phyloP scores from a whole-genome alignment of 2,113 vertebrate species.

The Trematocara variabile region DNA sequence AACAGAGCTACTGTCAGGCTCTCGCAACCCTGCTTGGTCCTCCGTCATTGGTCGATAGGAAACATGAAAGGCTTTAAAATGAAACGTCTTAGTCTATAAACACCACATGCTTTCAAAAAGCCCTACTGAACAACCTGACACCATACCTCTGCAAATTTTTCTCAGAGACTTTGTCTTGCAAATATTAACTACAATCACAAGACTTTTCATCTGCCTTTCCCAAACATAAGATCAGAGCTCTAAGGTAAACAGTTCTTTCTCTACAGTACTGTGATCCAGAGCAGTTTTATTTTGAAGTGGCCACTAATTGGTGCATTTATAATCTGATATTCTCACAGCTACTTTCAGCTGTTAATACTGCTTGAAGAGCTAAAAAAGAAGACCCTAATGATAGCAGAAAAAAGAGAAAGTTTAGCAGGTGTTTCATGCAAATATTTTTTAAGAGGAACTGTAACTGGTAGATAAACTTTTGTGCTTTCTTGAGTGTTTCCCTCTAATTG shows the following conservation, averaged over 20 bases:
- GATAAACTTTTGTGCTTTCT: not conserved
- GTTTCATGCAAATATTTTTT: not conserved
- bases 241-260: not conserved
- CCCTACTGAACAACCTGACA: not conserved
- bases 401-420: not conserved
- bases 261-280: not conserved
- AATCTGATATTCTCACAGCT: not conserved
- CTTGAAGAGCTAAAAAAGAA: not conserved
- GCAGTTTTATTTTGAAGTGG: not conserved
- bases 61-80: not conserved
- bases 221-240: not conserved
- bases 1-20: constrained; percentile 44
- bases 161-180: not conserved
- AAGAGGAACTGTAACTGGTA: not conserved
- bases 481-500: not conserved
- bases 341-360: not conserved
- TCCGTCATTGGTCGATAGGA: not conserved
- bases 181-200: not conserved
- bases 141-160: not conserved
- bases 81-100: not conserved
- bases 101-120: not conserved
- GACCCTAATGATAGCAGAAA: not conserved
- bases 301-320: not conserved
- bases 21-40: not conserved
- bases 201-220: not conserved